Conservation (phyloP, 2,113 vertebrate species). For the Cyanistes caeruleus region DNA sequence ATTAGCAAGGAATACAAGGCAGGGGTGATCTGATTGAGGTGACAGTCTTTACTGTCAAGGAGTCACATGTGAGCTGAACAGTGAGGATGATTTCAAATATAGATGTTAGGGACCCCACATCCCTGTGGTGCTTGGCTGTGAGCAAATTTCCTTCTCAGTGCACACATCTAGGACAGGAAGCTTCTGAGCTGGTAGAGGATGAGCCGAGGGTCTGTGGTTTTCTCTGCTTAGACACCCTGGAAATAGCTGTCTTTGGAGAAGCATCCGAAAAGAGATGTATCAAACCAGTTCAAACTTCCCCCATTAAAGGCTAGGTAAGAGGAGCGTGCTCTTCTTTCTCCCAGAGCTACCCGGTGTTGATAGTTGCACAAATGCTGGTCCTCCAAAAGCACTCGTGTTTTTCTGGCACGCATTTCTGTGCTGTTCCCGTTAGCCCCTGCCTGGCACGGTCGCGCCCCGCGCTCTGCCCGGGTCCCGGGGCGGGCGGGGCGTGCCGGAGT, state of each 20-base stretch:
- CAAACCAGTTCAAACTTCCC: neutral
- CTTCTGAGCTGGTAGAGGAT: neutral
- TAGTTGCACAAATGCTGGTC: rapidly evolving
- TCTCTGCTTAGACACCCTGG: neutral
- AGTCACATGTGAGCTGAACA: neutral
- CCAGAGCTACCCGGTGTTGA: rapidly evolving
- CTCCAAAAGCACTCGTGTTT: rapidly evolving
- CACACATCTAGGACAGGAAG: neutral
- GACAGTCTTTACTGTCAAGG: conserved; percentile 3
- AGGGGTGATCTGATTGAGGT: neutral
- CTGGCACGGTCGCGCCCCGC: neutral
- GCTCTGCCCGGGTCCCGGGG: too few species aligned
- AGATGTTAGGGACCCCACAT: neutral
- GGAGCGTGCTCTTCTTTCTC: rapidly evolving
- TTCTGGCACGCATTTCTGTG: neutral
- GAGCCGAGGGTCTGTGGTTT: neutral
- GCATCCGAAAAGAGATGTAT: rapidly evolving
- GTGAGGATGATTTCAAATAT: neutral
- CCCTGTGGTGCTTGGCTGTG: neutral
- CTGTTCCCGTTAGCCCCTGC: rapidly evolving
- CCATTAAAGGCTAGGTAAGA: rapidly evolving
- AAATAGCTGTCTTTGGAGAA: neutral
- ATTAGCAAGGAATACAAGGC: neutral
- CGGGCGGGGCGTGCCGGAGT: neutral
- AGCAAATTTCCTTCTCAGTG: neutral